A percentile compares a stretch with the other conserved stretches of the same genome.
phyloP scores from a whole-genome alignment of 2,888 invertebrate species.

The Adelognathus sp. region DNA sequence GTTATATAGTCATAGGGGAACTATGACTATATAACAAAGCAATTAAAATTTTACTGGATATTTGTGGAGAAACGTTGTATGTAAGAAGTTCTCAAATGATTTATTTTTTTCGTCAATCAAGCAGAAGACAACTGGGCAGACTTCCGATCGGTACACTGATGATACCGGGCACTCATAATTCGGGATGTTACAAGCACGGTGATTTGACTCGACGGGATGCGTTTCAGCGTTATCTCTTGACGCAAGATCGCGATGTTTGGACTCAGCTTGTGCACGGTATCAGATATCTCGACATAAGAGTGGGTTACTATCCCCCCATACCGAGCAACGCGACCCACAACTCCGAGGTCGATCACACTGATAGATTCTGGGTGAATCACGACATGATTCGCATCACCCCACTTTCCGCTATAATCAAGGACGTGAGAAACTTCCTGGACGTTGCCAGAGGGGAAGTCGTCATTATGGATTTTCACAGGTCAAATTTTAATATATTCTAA shows the following conservation, averaged over 20 bases:
- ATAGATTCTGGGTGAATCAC: constrained; percentile 89
- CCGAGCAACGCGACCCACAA: constrained; percentile 60
- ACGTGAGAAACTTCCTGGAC: constrained; percentile 87
- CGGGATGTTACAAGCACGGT: constrained; percentile 84
- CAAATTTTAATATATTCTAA: not conserved
- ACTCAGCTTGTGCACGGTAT: constrained; percentile 92
- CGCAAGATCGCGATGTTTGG: constrained; percentile 92
- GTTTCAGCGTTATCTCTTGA: constrained; percentile 81
- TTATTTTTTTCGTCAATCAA: constrained; percentile 71
- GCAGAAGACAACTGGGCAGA: constrained; percentile 83
- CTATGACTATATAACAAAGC: no score
- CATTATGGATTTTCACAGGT: constrained; percentile 89
- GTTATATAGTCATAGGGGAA: no score
- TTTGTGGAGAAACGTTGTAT: no score
- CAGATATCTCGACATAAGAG: constrained; percentile 90
- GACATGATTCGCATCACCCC: constrained; percentile 88
- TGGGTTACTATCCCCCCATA: constrained; percentile 85
- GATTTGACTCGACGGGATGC: constrained; percentile 80
- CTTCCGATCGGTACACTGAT: constrained; percentile 83
- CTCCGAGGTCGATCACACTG: constrained; percentile 61
- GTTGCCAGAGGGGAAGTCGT: constrained; percentile 87
- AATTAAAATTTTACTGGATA: no score
- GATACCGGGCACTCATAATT: constrained; percentile 84
- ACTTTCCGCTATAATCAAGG: constrained; percentile 85
- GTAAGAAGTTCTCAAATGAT: not conserved